Evolutionary conservation across 2,888 invertebrate species (phyloP), one percentile per base, ranked within the genome.

Genomic region (Gisinianus flammeolus): DNA sequence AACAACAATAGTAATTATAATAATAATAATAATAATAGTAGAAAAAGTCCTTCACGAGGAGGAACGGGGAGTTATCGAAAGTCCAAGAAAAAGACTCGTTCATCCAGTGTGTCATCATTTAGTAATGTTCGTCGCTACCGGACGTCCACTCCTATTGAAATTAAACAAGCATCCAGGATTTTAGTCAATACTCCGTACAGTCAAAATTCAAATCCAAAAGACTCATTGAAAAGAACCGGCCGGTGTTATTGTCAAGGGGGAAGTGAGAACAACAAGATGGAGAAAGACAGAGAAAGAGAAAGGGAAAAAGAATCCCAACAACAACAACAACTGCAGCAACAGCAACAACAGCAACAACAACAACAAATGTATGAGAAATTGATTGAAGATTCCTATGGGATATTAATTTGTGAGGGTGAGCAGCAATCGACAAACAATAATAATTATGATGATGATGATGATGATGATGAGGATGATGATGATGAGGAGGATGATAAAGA

Each of bases 351-450:
- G 2, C 16, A 52, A 33, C 67, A 66, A 26, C 30, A 26, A 69
- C 58, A 70, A 54, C 52, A 22, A 75, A 69, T 78, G 77, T 83
- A 83, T 79, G 83, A 85, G 79, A 83, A 83, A 79, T 82, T 84
- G 81, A 84, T 84, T 76, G 85, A 85, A 79, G 83, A 83, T 77
- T 81, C 85, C 75, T 85, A 85, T 81, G 83, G 83, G 82, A 85
- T 85, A 81, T 82, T 85, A 80, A 83, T 84, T 79, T 85, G 83
- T 80, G 85, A 85, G 81, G 83, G 81, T 76, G 82, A 82, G 44
- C 56, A 66, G 35, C 52, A 72, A n/a, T 64, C 77, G 22, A 33
- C 28, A 8, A 28, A 22, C 16, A 33, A 70, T 33, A 24, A 22
- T 70, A 24, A 1, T 70, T 19, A 28, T 44, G 12, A n/a, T n/a